Base-by-base conservation (phyloP, 2,113 vertebrate genomes). In the Ochotona curzoniae region DNA sequence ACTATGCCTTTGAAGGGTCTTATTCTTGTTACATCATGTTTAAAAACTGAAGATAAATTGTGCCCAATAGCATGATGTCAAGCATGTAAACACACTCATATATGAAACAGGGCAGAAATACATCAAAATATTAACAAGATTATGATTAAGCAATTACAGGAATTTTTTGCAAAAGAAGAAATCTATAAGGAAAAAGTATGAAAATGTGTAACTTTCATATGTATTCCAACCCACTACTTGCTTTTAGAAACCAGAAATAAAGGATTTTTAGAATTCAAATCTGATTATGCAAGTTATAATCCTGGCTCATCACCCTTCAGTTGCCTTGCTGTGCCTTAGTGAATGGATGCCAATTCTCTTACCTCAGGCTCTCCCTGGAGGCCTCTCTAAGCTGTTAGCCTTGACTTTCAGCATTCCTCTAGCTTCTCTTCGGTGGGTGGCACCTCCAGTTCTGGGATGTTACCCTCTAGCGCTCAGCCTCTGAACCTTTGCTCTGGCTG, bases 141-240 rank as follows among this genome's bases (percentile, higher is more conserved):
- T 75, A 87, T n/a, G 63, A 67, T 26, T 80, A 49, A 67, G 20
- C 44, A 26, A 79, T 25, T 71, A 54, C 1, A 49, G 23, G 91
- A 71, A 82, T 14, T 63, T 92, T 92, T 86, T 86, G 14, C 89
- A 94, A 96, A 38, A 38, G 6, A 25, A 82, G 18, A 82, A 63
- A 71, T 67, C 71, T 89, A 75, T 82, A 74, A 87, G 60, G n/a
- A 92, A 91, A 96, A 85, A 67, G 64, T 79, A 85, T n/a, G 66
- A 94, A 25, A 85, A 83, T 80, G 20, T 8, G 66, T 66, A 84
- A 83, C 17, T 82, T 74, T 61, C 60, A 63, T 51, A 86, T 7
- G 90, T 74, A 74, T 89, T 61, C 7, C 92, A 86, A 67, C 80
- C 8, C 1, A 82, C 2, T 32, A 32, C 60, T 88, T 88, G 9